Conservation (phyloP, 2,797 vertebrate genomes). For the Siniperca undulata region DNA sequence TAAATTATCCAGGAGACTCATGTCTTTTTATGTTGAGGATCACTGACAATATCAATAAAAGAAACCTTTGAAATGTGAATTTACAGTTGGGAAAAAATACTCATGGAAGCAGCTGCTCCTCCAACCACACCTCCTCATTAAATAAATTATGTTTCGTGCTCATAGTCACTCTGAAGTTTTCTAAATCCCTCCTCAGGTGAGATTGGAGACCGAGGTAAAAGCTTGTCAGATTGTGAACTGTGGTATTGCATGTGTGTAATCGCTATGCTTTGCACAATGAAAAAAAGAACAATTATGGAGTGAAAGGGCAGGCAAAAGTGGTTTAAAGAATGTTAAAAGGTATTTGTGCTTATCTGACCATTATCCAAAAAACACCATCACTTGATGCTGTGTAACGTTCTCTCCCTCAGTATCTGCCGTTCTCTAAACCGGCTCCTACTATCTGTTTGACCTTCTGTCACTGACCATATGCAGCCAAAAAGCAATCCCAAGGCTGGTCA, state of each 20-base stretch:
- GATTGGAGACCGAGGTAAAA: not conserved
- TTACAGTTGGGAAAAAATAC: not conserved
- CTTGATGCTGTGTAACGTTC: not conserved
- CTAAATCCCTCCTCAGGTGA: not conserved
- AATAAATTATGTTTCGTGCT: not conserved
- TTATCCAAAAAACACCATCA: not conserved
- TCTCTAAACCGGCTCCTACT: not conserved
- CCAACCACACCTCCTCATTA: not conserved
- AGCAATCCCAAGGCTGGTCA: not conserved
- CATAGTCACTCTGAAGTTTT: not conserved
- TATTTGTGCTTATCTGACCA: not conserved
- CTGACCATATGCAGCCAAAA: conserved; percentile 7
- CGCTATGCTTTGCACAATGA: not conserved
- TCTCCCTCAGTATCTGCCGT: not conserved
- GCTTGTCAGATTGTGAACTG: not conserved
- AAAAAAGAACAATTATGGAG: not conserved
- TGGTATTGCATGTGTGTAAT: not conserved
- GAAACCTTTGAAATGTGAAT: not conserved
- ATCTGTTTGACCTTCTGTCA: conserved; percentile 29
- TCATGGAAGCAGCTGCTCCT: not conserved
- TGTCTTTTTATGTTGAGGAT: not conserved
- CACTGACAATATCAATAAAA: not conserved
- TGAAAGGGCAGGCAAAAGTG: not conserved
- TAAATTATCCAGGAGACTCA: not conserved
- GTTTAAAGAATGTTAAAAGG: not conserved